Evolutionary conservation across 2,797 vertebrate species (phyloP), one percentile per base, ranked within the genome.

Genomic region (Jordanella pulchra): DNA sequence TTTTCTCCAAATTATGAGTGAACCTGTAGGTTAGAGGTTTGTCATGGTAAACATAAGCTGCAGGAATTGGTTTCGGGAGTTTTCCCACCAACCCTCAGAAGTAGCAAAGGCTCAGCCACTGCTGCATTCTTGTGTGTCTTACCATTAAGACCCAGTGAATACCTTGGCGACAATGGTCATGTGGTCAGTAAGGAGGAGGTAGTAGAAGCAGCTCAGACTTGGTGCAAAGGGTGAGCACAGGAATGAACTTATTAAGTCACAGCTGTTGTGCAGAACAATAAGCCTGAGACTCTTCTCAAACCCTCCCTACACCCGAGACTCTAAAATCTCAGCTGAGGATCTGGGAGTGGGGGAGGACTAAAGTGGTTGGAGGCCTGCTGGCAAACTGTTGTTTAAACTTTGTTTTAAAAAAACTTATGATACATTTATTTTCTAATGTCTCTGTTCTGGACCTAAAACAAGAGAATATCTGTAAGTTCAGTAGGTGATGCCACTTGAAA

Each of bases 261-360:
- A 92, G 93, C 91, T 92, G 93, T 93, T 92, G 90, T 91, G 82
- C 75, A 2, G 87, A 85, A 94, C 93, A 94, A 93, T 91, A 85
- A 86, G 67, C 65, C 71, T 12, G 67, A 80, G 80, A 73, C 82
- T 90, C 79, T 82, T 84, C 86, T 80, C 81, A 84, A 83, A 83
- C 74, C 78, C 77, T 78, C 80, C 70, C 72, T 78, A 82, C 80
- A 85, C 72, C 85, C 82, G 79, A 84, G 13, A 87, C 83, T 86
- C 75, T 86, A 65, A 83, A 84, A 79, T 69, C 75, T 67, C 58
- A 72, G 71, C 47, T 65, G 71, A 86, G 56, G 81, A 88, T 84
- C 82, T 76, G n/a, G 3, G 72, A 7, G 50, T 47, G 67, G 65
- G 64, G 72, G 65, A 6, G 50, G 51, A 42, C 39, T 1, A 68